Percentiles rank a stretch among this genome's conserved stretches.
Evolutionary conservation across 1,140 invertebrate genomes (phyloP).

Genomic region (Leptopilina clavipes): DNA sequence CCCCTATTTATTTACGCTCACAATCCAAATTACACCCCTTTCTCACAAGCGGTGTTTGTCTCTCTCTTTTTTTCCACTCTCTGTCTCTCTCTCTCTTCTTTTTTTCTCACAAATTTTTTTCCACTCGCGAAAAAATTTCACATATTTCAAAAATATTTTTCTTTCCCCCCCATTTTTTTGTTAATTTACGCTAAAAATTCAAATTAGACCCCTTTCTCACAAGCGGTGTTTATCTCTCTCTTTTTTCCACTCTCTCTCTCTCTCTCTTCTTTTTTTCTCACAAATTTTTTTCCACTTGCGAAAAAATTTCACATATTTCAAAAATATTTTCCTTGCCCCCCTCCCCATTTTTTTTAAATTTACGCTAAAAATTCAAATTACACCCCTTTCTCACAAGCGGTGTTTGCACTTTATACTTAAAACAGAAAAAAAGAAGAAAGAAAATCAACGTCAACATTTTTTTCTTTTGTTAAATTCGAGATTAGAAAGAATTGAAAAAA

Average conservation of each 20-base stretch:
- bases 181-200: too few species aligned
- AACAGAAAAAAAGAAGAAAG: neutral
- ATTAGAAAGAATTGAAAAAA: neutral
- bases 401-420: constrained; percentile 17
- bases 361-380: too few species aligned
- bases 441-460: too few species aligned
- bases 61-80: constrained; percentile 46
- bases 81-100: constrained; percentile 41
- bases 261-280: constrained; percentile 14
- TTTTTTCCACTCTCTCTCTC: constrained; percentile 3
- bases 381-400: constrained; percentile 16
- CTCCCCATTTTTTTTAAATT: neutral
- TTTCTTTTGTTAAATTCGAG: too few species aligned
- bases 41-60: constrained; percentile 27
- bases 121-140: too few species aligned
- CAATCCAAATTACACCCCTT: too few species aligned
- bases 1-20: constrained; percentile 44
- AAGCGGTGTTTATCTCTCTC: constrained; percentile 16
- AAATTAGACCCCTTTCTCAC: too few species aligned
- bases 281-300: too few species aligned
- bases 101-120: neutral
- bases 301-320: too few species aligned
- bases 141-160: neutral
- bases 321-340: neutral
- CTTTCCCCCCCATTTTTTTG: neutral